Base-by-base conservation (phyloP, 1,140 invertebrate genomes). In the Wiebesia pumilae region DNA sequence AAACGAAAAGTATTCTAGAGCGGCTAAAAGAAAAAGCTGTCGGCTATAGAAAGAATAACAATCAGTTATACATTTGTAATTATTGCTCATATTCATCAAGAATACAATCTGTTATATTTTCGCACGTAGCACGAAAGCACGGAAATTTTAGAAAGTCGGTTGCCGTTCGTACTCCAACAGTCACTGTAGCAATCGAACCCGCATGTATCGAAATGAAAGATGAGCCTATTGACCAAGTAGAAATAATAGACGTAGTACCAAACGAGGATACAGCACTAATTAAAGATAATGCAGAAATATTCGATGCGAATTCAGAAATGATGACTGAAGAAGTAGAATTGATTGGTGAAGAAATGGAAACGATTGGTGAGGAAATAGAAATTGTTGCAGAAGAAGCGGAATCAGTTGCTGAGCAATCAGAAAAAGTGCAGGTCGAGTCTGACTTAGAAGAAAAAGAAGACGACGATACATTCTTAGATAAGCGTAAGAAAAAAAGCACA, bases 151-250 rank as follows among this genome's bases (percentile, higher is more conserved):
- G 38, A 71, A 82, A 47, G 51, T 1, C 35, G 6, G 24, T 83
- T 43, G 16, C 69, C 2, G 30, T 62, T 6, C 30, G 33, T 33
- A 80, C 78, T 2, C 33, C 16, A 24, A 62, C 58, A 7, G 62
- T 81, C 27, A 81, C 80, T 14, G 58, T 81, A 1, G 80, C 80
- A 14, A 81, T 81, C 0, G 78, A 80, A 35, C n/a, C 51, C 1
- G 79, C 79, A 27, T 10, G 1, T 40, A 14, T 65, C 0, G 27
- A 75, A 4, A 10, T 75, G n/a, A 38, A 58, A 19, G 21, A 58
- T 3, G 79, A 81, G 78, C 51, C 33, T 3, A 9, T 16, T 3
- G 35, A 78, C 27, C n/a, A 62, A 24, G 14, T 38, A 38, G 69
- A 38, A 24, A 54, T 43, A 10, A 4, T 54, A 9, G 43, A 71